Evolutionary conservation across 1,140 invertebrate species (phyloP), one percentile per base, ranked within the genome.

Genomic region (Temnothorax nylanderi): DNA sequence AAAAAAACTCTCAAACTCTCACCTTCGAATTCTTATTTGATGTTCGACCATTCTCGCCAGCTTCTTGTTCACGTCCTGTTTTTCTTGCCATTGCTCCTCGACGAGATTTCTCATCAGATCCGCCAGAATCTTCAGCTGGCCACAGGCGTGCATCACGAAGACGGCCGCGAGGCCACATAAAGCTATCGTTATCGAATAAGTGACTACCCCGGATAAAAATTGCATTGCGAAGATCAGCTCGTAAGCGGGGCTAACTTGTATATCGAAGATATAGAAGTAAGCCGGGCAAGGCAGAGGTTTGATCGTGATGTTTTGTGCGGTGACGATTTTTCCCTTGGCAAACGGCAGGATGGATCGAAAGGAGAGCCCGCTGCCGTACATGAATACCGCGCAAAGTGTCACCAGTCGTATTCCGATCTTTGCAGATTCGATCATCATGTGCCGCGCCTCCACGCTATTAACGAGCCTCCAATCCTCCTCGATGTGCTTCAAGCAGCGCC

Each of bases 351-450:
- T 69, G 0, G 86, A 69, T 16, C 92, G 90, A 64, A 93, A 92
- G 89, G 10, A 91, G n/a, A 78, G 60, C 10, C 90, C 91, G 16
- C 92, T 92, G 41, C 91, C 87, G 37, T 93, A 94, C 92, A 92
- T 93, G 26, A 93, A 92, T 2, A 90, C 11, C 16, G 49, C 58
- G 34, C 82, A 85, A 21, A 78, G 32, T 10, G 62, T 34, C 2
- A 85, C 71, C 0, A 85, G 16, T 0, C 82, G 82, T 65, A 51
- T 85, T 3, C 74, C 74, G 13, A 47, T 54, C 11, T 51, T 85
- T 7, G 82, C 82, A 1, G 47, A 47, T 44, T 78, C 74, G 6
- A 67, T 49, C 82, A 85, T 85, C 21, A 13, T 54, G 18, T 64
- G 21, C 18, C 82, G 74, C 10, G 34, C 18, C 0, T 78, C 49